A percentile compares a stretch with the other conserved stretches of the same genome.
Conservation (phyloP, 2,113 vertebrate genomes). For the Rissa tridactyla region DNA sequence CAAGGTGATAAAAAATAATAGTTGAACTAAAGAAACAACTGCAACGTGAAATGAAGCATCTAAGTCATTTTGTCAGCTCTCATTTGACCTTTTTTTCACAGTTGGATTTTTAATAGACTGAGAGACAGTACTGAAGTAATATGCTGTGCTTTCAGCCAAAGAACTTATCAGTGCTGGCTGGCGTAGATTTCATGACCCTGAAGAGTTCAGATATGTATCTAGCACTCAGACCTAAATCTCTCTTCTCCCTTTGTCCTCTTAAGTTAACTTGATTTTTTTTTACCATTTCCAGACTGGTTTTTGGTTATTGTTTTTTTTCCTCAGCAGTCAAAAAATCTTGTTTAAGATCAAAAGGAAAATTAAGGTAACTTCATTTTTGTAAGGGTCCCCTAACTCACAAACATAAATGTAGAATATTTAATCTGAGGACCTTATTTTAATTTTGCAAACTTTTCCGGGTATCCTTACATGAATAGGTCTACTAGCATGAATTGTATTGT, state of each 20-base stretch:
- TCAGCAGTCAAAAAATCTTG: neutral
- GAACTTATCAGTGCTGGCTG: neutral
- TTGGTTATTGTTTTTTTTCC: neutral
- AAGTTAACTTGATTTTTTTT: neutral
- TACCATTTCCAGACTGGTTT: too few species aligned
- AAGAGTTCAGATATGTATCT: neutral
- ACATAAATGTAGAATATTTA: neutral
- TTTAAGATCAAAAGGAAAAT: neutral
- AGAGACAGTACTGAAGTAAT: neutral
- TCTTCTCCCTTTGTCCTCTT: neutral
- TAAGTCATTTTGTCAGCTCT: neutral
- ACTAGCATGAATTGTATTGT: neutral
- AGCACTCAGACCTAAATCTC: neutral
- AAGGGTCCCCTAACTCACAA: neutral
- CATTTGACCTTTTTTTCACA: slow-evolving; percentile 15
- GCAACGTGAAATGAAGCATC: neutral
- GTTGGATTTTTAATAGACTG: slow-evolving; percentile 12
- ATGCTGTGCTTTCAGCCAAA: neutral
- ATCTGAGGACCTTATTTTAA: neutral
- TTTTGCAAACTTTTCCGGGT: neutral
- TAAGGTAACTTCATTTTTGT: neutral
- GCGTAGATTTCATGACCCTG: neutral
- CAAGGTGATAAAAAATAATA: neutral
- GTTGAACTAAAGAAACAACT: slow-evolving; percentile 1
- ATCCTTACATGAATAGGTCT: neutral